Percentiles rank a stretch among this genome's conserved stretches.
phyloP scores from a whole-genome alignment of 2,113 vertebrate species.

The Alligator sinensis region DNA sequence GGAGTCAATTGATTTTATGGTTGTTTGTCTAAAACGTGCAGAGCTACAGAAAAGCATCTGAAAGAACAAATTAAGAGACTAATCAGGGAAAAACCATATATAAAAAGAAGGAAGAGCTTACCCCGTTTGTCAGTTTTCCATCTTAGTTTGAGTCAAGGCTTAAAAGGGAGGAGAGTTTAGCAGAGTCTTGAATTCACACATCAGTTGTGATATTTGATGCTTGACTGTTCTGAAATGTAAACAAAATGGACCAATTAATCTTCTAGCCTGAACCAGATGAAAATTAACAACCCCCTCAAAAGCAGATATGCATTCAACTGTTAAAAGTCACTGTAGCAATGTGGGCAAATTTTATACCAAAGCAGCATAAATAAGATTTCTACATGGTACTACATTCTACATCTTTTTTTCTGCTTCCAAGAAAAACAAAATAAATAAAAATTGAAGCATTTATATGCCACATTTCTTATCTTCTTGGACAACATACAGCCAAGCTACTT shows the following conservation, averaged over 20 bases:
- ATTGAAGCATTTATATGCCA: background rate
- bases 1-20: background rate
- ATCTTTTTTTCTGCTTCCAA: background rate
- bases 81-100: background rate
- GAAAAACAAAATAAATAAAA: background rate
- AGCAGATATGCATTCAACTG: background rate
- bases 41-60: background rate
- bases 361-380: background rate
- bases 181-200: constrained; percentile 25
- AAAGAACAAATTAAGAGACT: background rate
- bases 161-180: constrained; percentile 28
- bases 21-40: background rate
- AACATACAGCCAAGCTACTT: background rate
- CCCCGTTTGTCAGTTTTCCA: constrained; percentile 77
- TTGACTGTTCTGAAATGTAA: constrained; percentile 75
- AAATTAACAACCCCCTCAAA: background rate
- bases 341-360: background rate
- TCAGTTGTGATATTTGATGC: constrained; percentile 59
- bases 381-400: background rate
- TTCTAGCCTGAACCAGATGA: constrained; percentile 22
- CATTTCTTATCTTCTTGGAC: background rate
- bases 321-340: constrained; percentile 9
- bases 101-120: constrained; percentile 53
- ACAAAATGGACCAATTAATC: constrained; percentile 60
- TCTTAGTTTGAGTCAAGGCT: constrained; percentile 53